phyloP scores from a whole-genome alignment of 2,113 vertebrate species.

The Equus quagga region DNA sequence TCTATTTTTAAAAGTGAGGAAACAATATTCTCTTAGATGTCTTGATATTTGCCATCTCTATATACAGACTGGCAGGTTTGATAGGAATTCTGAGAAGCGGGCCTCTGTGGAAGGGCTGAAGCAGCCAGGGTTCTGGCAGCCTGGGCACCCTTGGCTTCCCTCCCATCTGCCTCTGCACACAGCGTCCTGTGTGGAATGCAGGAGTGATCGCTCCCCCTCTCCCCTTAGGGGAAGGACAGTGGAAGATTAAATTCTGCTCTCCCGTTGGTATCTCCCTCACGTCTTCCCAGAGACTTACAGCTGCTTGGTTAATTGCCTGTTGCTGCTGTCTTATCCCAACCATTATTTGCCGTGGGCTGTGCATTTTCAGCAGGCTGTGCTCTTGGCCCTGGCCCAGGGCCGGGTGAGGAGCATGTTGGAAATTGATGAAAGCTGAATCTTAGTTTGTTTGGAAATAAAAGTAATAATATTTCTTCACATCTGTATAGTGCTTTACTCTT shows the following conservation, averaged over 20 bases:
- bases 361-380: constrained; percentile 61
- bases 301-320: constrained; percentile 81
- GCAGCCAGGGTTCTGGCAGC: neutral
- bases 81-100: neutral
- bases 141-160: constrained; percentile 18
- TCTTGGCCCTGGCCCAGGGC: constrained; percentile 71
- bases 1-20: constrained; percentile 54
- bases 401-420: constrained; percentile 62
- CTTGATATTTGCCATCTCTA: neutral
- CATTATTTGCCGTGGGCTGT: constrained; percentile 68
- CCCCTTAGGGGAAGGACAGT: constrained; percentile 30
- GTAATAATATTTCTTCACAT: constrained; percentile 70
- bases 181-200: neutral
- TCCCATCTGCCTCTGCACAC: neutral
- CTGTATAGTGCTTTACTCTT: constrained; percentile 46
- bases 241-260: constrained; percentile 58
- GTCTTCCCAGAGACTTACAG: constrained; percentile 69
- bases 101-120: neutral
- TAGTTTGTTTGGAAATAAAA: constrained; percentile 77
- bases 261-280: constrained; percentile 58
- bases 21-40: neutral
- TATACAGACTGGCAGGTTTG: neutral
- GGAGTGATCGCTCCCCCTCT: neutral
- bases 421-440: constrained; percentile 68
- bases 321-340: constrained; percentile 63